These are phyloP conservation scores for Sipha maydis DNA, from an alignment of 2,888 invertebrate species.

Conservation along the genomic window DNA sequence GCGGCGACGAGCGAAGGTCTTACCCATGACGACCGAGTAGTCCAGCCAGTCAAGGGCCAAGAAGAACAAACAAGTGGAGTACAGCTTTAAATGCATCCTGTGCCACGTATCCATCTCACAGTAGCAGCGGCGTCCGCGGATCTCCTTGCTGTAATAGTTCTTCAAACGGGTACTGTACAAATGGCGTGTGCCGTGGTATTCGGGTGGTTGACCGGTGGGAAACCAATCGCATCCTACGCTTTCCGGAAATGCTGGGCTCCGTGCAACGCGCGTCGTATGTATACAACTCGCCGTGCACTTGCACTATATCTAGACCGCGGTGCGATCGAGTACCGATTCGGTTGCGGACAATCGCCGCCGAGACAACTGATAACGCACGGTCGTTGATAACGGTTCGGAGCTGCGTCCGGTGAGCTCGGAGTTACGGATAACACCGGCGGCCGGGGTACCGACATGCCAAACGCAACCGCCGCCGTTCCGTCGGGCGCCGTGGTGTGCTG, in stretches of 20 bases:
- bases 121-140: neutral
- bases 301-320: neutral
- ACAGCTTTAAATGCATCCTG: constrained; percentile 40
- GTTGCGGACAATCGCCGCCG: neutral
- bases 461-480: constrained; percentile 17
- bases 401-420: neutral
- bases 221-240: constrained; percentile 35
- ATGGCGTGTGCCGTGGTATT: neutral
- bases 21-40: constrained; percentile 23
- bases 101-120: constrained; percentile 52
- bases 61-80: constrained; percentile 55
- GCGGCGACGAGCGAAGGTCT: neutral
- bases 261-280: neutral
- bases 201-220: neutral
- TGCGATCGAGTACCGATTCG: neutral
- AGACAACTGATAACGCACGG: neutral
- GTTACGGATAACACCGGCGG: too few relatives aligned
- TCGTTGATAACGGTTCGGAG: neutral
- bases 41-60: constrained; percentile 54
- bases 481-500: constrained; percentile 45
- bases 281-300: neutral
- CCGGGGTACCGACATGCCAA: neutral
- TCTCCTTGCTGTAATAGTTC: neutral
- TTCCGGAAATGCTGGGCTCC: neutral
- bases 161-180: neutral